phyloP scores from a whole-genome alignment of 2,888 invertebrate species.

The Drosophila melanosoma region DNA sequence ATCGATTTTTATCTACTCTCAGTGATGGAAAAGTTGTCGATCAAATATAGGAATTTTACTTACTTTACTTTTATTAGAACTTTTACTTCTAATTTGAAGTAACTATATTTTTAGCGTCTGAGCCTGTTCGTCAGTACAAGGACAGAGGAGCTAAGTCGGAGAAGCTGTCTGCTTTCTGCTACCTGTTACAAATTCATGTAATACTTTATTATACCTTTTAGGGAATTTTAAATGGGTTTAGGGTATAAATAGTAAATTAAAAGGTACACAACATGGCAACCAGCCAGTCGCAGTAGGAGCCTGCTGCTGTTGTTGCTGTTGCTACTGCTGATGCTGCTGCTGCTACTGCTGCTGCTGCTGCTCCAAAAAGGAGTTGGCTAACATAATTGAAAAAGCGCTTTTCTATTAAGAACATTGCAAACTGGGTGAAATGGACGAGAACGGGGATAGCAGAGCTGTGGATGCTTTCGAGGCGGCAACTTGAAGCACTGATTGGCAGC shows the following conservation, averaged over 20 bases:
- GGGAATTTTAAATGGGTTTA: neutral
- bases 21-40: neutral
- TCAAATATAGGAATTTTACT: neutral
- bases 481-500: slow-evolving; percentile 78
- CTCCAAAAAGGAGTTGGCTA: slow-evolving; percentile 76
- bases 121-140: neutral
- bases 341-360: slow-evolving; percentile 46
- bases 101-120: neutral
- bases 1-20: neutral
- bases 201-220: neutral
- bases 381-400: slow-evolving; percentile 80
- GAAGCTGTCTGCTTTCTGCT: neutral
- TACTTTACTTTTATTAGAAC: neutral
- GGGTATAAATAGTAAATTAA: slow-evolving; percentile 73
- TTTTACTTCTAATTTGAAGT: neutral
- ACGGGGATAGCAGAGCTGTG: neutral
- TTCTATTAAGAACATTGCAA: slow-evolving; percentile 78
- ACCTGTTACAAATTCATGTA: neutral
- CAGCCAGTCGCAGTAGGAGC: slow-evolving; percentile 53
- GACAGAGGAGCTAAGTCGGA: neutral
- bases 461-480: slow-evolving; percentile 46
- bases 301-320: slow-evolving; percentile 10
- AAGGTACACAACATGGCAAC: slow-evolving; percentile 76
- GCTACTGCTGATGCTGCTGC: neutral
- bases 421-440: slow-evolving; percentile 17